Evolutionary conservation across 2,888 invertebrate genomes (phyloP).

Genomic region (Chrysopilus asiliformis): DNA sequence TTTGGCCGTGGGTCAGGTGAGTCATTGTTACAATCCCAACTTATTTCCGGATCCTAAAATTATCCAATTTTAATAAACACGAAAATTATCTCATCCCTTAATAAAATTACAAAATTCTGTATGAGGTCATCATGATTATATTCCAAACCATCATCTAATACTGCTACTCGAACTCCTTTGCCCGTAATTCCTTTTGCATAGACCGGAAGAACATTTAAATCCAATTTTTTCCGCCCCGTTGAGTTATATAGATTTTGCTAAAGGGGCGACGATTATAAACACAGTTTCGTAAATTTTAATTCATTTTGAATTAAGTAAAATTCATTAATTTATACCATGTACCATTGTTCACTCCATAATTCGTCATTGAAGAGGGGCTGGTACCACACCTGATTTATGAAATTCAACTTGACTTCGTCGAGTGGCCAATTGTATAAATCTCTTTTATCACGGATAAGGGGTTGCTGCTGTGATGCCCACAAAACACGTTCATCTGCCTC

Average conservation of each 20-base stretch:
- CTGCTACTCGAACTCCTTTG: conserved; percentile 61
- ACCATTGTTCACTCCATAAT: conserved; percentile 82
- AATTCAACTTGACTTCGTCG: conserved; percentile 5
- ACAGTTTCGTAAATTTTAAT: background rate
- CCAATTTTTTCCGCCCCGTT: conserved; percentile 33
- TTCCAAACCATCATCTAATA: conserved; percentile 82
- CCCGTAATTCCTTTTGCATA: conserved; percentile 71
- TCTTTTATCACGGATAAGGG: conserved; percentile 16
- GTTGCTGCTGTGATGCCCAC: conserved; percentile 17
- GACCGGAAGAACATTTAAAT: conserved; percentile 72
- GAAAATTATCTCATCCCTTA: too few species aligned
- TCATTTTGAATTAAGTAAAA: background rate
- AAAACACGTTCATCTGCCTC: conserved; percentile 15
- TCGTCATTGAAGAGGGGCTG: conserved; percentile 66
- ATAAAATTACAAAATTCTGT: conserved; percentile 58
- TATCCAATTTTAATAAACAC: too few species aligned
- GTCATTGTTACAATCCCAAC: conserved; percentile 71
- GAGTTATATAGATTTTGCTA: conserved; percentile 10
- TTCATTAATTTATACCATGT: conserved; percentile 28
- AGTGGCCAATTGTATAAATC: conserved; percentile 12
- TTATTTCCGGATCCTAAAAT: conserved; percentile 66
- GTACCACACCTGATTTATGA: conserved; percentile 1
- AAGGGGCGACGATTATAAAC: background rate
- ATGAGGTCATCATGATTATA: conserved; percentile 65
- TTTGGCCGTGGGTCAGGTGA: conserved; percentile 64